Evolutionary conservation across 2,113 vertebrate genomes (phyloP).

Genomic region (Oophaga pumilio): DNA sequence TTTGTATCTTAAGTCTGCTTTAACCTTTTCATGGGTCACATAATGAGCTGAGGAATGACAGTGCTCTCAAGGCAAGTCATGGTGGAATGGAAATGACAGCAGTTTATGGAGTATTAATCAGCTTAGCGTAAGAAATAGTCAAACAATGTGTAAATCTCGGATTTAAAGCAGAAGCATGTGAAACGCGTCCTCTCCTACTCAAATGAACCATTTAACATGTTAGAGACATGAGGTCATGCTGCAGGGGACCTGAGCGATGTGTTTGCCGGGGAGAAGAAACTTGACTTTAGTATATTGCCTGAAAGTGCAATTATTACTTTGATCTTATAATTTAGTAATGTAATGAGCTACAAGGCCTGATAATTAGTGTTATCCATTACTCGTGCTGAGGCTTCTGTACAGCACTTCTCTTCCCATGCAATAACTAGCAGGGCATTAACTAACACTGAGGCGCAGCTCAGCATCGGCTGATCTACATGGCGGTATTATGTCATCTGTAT

Average conservation of each 20-base stretch:
- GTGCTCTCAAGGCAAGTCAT: conserved; percentile 27
- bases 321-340: background rate
- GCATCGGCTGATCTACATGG: too few relatives aligned
- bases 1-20: conserved; percentile 35
- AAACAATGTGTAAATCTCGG: conserved; percentile 28
- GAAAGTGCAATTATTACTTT: conserved; percentile 22
- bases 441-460: background rate
- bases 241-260: background rate
- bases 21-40: conserved; percentile 43
- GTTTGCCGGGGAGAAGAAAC: background rate
- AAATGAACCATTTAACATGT: conserved; percentile 28
- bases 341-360: background rate
- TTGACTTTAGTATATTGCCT: background rate
- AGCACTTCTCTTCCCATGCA: background rate
- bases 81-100: conserved; percentile 44
- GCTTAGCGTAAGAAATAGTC: conserved; percentile 41
- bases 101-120: conserved; percentile 45
- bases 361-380: background rate
- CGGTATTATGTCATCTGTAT: background rate
- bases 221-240: conserved; percentile 27
- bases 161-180: conserved; percentile 26
- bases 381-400: background rate
- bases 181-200: conserved; percentile 1
- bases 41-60: conserved; percentile 22
- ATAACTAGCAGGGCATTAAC: background rate